phyloP scores from a whole-genome alignment of 92 coral and sea anemone genomes.

The Actinostola sp. region DNA sequence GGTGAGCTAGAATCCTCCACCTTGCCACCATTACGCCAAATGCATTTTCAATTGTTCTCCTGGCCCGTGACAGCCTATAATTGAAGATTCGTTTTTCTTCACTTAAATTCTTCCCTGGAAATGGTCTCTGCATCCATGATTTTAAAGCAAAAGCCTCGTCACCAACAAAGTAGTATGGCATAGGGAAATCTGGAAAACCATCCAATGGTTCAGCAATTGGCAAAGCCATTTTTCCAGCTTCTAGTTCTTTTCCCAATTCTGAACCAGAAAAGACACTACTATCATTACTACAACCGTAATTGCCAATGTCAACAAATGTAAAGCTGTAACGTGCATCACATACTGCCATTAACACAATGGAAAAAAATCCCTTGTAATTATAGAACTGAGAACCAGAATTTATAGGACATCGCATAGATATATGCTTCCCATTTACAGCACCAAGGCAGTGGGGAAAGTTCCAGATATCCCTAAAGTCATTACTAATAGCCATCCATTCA shows the following conservation, averaged over 20 bases:
- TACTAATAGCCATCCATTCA: constrained; percentile 44
- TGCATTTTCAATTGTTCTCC: constrained; percentile 62
- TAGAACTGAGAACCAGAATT: constrained; percentile 57
- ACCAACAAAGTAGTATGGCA: constrained; percentile 58
- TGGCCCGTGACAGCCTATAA: constrained; percentile 61
- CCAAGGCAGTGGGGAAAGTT: constrained; percentile 62
- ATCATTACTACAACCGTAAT: constrained; percentile 52
- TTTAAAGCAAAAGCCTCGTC: constrained; percentile 62
- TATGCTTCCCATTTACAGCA: constrained; percentile 63
- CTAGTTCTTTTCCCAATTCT: constrained; percentile 26
- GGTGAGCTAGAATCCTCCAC: constrained; percentile 59
- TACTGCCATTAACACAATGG: constrained; percentile 48
- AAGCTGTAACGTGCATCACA: constrained; percentile 56
- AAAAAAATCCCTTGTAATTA: constrained; percentile 58
- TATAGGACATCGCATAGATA: constrained; percentile 51
- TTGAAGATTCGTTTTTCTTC: constrained; percentile 59
- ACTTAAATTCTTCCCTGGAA: constrained; percentile 46
- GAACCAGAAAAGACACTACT: constrained; percentile 36
- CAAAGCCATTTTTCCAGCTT: neutral
- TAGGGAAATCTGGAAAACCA: constrained; percentile 38
- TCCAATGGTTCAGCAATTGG: neutral
- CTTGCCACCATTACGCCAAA: constrained; percentile 62
- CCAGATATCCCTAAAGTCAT: constrained; percentile 45
- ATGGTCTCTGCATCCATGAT: constrained; percentile 56
- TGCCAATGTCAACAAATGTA: constrained; percentile 46